These are phyloP conservation scores for Sylvietta virens DNA, from an alignment of 2,113 vertebrate species.

Conservation along the genomic window DNA sequence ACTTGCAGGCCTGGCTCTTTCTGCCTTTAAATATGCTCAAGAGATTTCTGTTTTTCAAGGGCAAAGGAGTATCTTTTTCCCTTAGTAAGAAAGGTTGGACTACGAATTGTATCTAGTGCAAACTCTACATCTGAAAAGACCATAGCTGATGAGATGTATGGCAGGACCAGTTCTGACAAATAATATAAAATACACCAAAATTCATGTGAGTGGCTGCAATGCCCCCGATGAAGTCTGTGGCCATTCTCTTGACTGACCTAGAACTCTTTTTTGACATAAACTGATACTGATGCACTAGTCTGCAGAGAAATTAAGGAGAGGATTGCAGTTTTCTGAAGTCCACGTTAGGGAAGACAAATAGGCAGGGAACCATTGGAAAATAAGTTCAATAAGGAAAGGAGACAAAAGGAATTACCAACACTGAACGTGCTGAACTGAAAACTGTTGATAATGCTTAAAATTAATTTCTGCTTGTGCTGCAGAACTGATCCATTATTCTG, in stretches of 20 bases:
- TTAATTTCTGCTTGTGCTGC: neutral
- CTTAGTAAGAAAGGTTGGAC: neutral
- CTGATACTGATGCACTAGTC: neutral
- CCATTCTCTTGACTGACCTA: neutral
- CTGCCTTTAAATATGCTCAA: conserved; percentile 12
- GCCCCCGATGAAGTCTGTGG: neutral
- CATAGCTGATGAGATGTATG: neutral
- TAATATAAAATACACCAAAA: no score
- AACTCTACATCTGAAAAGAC: neutral
- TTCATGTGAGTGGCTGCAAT: neutral
- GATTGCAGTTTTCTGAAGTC: neutral
- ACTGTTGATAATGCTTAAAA: neutral
- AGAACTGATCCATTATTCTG: neutral
- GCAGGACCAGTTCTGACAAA: neutral
- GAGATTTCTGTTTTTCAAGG: neutral
- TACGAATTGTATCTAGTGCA: neutral
- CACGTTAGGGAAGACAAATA: neutral
- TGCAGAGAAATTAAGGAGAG: neutral
- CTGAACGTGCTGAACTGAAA: neutral
- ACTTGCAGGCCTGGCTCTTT: conserved; percentile 19
- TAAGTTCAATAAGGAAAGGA: neutral
- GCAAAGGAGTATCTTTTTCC: neutral
- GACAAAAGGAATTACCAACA: neutral
- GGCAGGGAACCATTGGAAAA: neutral
- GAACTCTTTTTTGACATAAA: neutral